Evolutionary conservation across 2,888 invertebrate species (phyloP), one percentile per base, ranked within the genome.

Genomic region (Syritta pipiens): DNA sequence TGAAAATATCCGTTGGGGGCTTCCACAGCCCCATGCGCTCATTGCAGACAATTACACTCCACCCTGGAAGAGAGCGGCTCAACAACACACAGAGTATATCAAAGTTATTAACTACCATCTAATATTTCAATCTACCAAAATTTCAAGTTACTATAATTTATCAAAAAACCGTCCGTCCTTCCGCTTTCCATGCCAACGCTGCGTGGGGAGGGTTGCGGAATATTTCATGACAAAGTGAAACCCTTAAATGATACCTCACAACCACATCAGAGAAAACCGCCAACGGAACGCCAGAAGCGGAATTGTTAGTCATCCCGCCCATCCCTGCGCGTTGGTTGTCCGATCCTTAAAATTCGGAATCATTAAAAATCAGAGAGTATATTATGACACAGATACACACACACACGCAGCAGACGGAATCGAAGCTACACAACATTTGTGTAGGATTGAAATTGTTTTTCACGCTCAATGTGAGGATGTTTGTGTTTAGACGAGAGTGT

Each of bases 81-180:
- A 12, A 49, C 49, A 35, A 12, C 7, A 7, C 2, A 6, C 14
- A 62, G 37, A 14, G 48, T 49, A 37, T 46, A 42, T 42, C 26
- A 74, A 48, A 65, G 46, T 69, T 75, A 75, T 75, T 62, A 68
- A 75, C 75, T 55, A 32, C 60, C 53, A 42, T 59, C 68, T 62
- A 68, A 68, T 75, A 68, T 60, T 62, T 75, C 75, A 75, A 68
- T 75, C 22, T 40, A 68, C 59, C 51, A 22, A 74, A 67, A 59
- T 60, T 74, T 60, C 74, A 74, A 60, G 59, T 72, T 51, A 59
- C 59, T 67, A 37, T 60, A 67, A 74, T 74, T 74, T 60, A 60
- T 74, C 74, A 74, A 51, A 67, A 32, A 53, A 48, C 49, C 30
- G 53, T 53, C 22, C 14, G 46, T 37, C 37, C 48, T 37, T 28